Evolutionary conservation across 2,888 invertebrate species (phyloP), one percentile per base, ranked within the genome.

Genomic region (Halocaridina rubra): DNA sequence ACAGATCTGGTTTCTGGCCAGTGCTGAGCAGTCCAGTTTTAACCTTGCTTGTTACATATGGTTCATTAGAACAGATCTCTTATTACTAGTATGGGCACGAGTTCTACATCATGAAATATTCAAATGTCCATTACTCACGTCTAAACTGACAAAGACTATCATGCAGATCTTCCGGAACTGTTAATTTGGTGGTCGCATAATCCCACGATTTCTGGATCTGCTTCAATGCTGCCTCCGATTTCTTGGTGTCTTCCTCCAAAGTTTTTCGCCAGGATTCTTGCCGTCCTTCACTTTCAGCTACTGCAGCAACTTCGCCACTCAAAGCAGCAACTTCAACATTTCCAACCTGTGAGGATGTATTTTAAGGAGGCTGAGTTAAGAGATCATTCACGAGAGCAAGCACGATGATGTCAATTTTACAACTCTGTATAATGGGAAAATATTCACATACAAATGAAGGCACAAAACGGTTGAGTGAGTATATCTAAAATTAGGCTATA

Each of bases 311-410:
- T 67, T 84, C 84, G 5, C 80, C 74, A 27, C 79, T 84, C 57
- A 84, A n/a, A 7, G 84, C 84, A 13, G 84, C 84, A 74, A 84
- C 84, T 57, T 84, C 84, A 64, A 84, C 84, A 29, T 84, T 84
- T 8, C 84, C 84, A 74, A 84, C 84, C 84, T 82, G 61, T 2
- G 32, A 2, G 5, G 27, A n/a, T n/a, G n/a, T n/a, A n/a, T n/a
- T n/a, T n/a, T n/a, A n/a, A n/a, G n/a, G n/a, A n/a, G n/a, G n/a
- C n/a, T n/a, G n/a, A n/a, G n/a, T n/a, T n/a, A n/a, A n/a, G n/a
- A n/a, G n/a, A n/a, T n/a, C n/a, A n/a, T n/a, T n/a, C n/a, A n/a
- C n/a, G n/a, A n/a, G n/a, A n/a, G n/a, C n/a, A n/a, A n/a, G n/a
- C n/a, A n/a, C n/a, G n/a, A n/a, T n/a, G n/a, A n/a, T n/a, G n/a